Base-by-base conservation (phyloP, 1,140 invertebrate species). In the Antheraea pernyi region DNA sequence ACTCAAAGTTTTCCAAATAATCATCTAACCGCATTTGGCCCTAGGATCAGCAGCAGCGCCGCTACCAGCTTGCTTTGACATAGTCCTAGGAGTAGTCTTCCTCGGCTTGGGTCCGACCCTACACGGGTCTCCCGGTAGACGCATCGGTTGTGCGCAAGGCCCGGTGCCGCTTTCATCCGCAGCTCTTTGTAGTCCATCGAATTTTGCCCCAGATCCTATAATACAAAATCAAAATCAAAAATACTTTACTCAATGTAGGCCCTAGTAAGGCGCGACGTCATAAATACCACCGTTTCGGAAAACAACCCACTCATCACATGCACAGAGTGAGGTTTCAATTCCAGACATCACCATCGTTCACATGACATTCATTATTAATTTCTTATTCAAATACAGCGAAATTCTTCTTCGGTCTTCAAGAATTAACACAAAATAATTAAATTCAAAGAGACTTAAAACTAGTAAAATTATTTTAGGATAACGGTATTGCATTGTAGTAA, bases 141-240 rank as follows among this genome's bases (percentile, higher is more conserved):
- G 82, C 73, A 93, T 82, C 0, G 91, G 91, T 70, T 93, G 88
- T 4, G 92, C 87, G 74, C 93, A 94, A 9, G 93, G 92, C 0
- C 91, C 85, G 0, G 84, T 73, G 13, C 93, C 93, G 37, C 93
- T 92, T 1, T 91, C 82, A 65, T 93, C 91, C 16, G 88, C 84
- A 0, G 90, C 89, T 19, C 91, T 77, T 67, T 94, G 84, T 7
- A 94, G 79, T 72, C 92, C 88, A 63, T 93, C 93, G 72, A 94
- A 94, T 37, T 93, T 91, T 0, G 91, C 93, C 4, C 90, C 91
- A 0, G 93, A 92, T 81, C 93, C 93, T 90, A 59, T 0, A 16
- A 11, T 42, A 9, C 7, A 64, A 37, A 42, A 37, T 18, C 13
- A 9, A 42, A 8, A 11, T 42, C 7, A 22, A 30, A 30, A 30